Evolutionary conservation across 2,797 vertebrate genomes (phyloP), one percentile per base, ranked within the genome.

Genomic region (Scolopax bukidnonensis): DNA sequence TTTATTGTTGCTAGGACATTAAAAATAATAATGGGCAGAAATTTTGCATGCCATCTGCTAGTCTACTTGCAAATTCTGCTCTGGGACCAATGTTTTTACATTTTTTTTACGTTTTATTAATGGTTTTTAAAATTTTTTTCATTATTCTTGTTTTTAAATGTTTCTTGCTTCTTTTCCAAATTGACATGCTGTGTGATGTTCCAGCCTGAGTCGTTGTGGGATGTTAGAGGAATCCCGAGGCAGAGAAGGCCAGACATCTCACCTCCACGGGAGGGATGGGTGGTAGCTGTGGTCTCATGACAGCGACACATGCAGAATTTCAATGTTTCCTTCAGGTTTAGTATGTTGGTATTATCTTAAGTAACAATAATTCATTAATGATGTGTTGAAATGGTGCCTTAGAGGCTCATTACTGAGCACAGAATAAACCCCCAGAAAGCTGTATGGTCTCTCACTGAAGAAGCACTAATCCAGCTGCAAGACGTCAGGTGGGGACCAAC

Each of bases 41-140:
- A 57, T 41, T 67, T 90, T 40, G 10, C 28, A 20, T 80, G 78
- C 79, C 95, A 97, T 94, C 85, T 97, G 95, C 75, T 88, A 53
- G 43, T 28, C 77, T 78, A 10, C 64, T 91, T 63, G 16, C 57
- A 67, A 89, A 54, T 82, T 87, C 92, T 92, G 16, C 74, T 86
- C 20, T 82, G 96, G 92, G 93, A 95, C 71, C 65, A 80, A 45
- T 87, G 15, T 5, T 69, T 79, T 12, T 78, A 36, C 11, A 24
- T 68, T 96, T 25, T 11, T 69, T 56, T 88, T 88, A 13, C 21
- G 10, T 86, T 48, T 78, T 50, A 73, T 61, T 80, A 2, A 20
- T 51, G 8, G 12, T 36, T 48, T 92, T 60, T 14, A 4, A 1
- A 36, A 33, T 3, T 41, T 59, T 36, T 38, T 75, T 85, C 0